Evolutionary conservation across 2,888 invertebrate genomes (phyloP), one percentile per base, ranked within the genome.

Genomic region (Hoplodrina ambigua): DNA sequence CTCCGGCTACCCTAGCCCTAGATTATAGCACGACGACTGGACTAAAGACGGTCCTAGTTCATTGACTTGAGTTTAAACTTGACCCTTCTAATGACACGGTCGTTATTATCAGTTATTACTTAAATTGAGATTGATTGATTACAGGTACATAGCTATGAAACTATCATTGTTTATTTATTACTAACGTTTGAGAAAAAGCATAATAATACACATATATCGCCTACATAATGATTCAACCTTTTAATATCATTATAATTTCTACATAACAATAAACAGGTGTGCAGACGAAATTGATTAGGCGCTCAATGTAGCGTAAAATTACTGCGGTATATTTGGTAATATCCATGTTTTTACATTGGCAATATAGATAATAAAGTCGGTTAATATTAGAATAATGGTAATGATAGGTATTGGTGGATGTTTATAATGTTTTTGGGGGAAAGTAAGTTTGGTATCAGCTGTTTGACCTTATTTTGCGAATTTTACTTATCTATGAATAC

Each of bases 281-380:
- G 30, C 58, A 69, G 33, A 25, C 11, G 54, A 78, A 83, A 81
- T 83, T 85, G 83, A 86, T 86, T 73, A 57, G 61, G 72, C n/a
- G 71, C 6, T 69, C 75, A 85, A 86, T 86, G 84, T 82, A 63
- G 80, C 86, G 86, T 82, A 61, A 87, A 86, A 88, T 87, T 78
- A 75, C 20, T 30, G 63, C 15, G 37, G 62, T 37, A 37, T n/a
- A 50, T 56, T 65, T 19, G 4, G 8, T 57, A 52, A 13, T 20
- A 55, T 30, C 30, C 15, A 44, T 54, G 8, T 56, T 62, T 49
- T 50, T 30, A 52, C 52, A 20, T 20, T 44, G 53, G 56, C 37
- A 66, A 66, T 77, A 33, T 8, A 37, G 37, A 37, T 37, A 37
- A 37, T 37, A 37, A 61, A 60, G 46, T 60, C 49, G 15, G 37